Conservation (phyloP, 2,797 vertebrate species). For the Smutsia temminckii region DNA sequence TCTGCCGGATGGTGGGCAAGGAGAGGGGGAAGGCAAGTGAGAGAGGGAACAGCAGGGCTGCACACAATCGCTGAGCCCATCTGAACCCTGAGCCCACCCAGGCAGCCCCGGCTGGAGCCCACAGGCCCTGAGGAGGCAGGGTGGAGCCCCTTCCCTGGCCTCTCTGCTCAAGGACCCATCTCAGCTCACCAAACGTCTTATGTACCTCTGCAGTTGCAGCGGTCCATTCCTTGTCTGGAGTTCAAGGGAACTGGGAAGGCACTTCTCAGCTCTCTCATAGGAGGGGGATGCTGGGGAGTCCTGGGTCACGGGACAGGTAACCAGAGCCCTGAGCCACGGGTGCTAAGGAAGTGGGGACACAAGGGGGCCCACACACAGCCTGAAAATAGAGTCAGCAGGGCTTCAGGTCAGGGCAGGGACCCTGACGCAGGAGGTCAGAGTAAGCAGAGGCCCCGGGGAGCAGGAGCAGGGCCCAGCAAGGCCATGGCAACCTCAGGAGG, state of each 20-base stretch:
- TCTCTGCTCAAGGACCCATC: not conserved
- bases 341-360: not conserved
- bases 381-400: not conserved
- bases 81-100: not conserved
- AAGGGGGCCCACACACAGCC: not conserved
- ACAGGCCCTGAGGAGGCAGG: not conserved
- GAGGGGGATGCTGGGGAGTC: not conserved
- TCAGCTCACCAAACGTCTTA: not conserved
- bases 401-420: not conserved
- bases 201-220: not conserved
- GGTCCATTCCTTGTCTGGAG: not conserved
- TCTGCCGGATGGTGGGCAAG: not conserved
- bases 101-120: not conserved
- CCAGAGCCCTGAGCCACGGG: not conserved
- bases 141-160: not conserved
- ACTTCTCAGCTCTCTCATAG: not conserved
- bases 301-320: not conserved
- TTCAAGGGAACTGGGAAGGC: not conserved
- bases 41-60: not conserved
- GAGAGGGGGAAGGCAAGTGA: not conserved
- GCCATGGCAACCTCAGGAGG: not conserved
- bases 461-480: not conserved
- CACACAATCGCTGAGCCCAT: too few relatives aligned
- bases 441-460: not conserved
- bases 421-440: not conserved